Conservation (phyloP, 37 sponge, comb jelly and placozoan species). For the Mnemiopsis leidyi region DNA sequence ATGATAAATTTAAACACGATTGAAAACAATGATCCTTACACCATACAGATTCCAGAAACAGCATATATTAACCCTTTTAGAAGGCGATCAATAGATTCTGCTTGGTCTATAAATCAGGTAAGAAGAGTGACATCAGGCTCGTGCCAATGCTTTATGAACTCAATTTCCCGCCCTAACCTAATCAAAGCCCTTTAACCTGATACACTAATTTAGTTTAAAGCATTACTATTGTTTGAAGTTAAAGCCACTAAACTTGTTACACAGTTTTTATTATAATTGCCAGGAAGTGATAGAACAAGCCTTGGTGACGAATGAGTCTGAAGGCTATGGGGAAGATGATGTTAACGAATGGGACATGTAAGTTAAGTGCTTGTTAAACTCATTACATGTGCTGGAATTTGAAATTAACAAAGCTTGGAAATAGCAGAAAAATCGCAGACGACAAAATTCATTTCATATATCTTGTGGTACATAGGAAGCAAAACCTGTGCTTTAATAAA, state of each 20-base stretch:
- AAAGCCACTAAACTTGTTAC: not conserved
- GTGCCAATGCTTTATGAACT: too few species aligned
- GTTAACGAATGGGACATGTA: not conserved
- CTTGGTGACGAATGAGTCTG: not conserved
- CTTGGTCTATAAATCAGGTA: not conserved
- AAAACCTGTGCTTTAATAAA: too few species aligned
- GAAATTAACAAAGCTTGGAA: too few species aligned
- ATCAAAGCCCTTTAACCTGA: too few species aligned
- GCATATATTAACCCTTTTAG: not conserved
- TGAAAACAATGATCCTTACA: not conserved
- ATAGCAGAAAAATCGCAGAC: too few species aligned
- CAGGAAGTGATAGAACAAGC: not conserved
- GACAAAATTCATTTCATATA: too few species aligned
- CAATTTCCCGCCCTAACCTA: not conserved
- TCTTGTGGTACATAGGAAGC: too few species aligned
- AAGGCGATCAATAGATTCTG: not conserved
- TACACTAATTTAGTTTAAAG: not conserved
- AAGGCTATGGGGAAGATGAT: not conserved
- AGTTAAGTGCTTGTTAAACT: too few species aligned
- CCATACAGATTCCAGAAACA: not conserved
- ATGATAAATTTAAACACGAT: not conserved
- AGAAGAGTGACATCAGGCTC: too few species aligned
- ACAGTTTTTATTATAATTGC: not conserved
- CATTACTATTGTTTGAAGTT: not conserved
- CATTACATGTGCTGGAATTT: too few species aligned